Percentiles rank a stretch among this genome's conserved stretches.
Conservation (phyloP, 2,888 invertebrate species). For the Coleophora deauratella region DNA sequence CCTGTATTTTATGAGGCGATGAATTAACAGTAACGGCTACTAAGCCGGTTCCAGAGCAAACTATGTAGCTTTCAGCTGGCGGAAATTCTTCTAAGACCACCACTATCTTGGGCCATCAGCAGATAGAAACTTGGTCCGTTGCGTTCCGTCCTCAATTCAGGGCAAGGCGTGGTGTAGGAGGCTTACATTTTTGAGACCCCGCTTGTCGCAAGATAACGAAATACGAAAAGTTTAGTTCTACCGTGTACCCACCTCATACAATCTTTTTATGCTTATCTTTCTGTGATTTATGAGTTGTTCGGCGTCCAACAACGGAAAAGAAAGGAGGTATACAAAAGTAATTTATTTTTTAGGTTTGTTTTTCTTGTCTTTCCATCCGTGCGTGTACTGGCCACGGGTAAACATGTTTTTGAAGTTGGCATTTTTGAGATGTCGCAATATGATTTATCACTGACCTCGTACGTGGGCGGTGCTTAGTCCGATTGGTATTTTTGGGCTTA, state of each 20-base stretch:
- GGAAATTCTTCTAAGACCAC: no score
- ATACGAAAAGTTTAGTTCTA: slow-evolving; percentile 71
- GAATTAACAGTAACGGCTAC: no score
- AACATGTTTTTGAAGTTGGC: slow-evolving; percentile 72
- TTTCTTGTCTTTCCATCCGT: slow-evolving; percentile 68
- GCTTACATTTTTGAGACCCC: slow-evolving; percentile 44
- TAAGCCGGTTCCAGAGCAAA: no score
- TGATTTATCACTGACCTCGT: slow-evolving; percentile 61
- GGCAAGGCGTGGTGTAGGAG: slow-evolving; percentile 57
- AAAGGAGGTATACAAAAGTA: slow-evolving; percentile 73
- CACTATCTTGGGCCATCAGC: no score
- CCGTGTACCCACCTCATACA: slow-evolving; percentile 70
- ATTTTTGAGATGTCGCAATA: slow-evolving; percentile 72
- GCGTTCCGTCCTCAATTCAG: slow-evolving; percentile 35
- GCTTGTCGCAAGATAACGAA: slow-evolving; percentile 64
- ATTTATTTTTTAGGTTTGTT: slow-evolving; percentile 73
- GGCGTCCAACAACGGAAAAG: slow-evolving; percentile 69
- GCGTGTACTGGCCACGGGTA: slow-evolving; percentile 65
- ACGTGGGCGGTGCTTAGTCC: slow-evolving; percentile 69
- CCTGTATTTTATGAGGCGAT: no score
- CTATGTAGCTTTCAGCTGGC: no score
- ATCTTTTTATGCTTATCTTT: slow-evolving; percentile 75
- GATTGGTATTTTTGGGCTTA: slow-evolving; percentile 66
- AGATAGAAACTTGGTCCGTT: not conserved
- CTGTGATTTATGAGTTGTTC: slow-evolving; percentile 71